phyloP scores from a whole-genome alignment of 1,140 invertebrate species.

The Orchestia grillus region DNA sequence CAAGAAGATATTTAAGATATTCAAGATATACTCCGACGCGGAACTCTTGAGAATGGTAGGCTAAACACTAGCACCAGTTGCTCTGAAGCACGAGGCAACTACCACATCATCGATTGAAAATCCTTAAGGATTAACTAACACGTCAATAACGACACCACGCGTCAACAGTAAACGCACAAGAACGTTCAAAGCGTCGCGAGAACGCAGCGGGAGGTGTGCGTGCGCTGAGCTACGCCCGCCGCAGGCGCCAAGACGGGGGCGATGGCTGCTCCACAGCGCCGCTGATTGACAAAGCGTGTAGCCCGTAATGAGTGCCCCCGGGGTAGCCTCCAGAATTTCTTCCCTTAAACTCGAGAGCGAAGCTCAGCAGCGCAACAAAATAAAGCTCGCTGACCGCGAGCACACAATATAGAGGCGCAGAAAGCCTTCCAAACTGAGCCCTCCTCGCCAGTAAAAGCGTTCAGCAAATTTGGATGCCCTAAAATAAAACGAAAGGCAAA shows the following conservation, averaged over 20 bases:
- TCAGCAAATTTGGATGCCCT: not conserved
- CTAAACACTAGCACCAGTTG: too few relatives aligned
- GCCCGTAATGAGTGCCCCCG: not conserved
- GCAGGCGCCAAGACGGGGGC: not conserved
- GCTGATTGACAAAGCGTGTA: slow-evolving; percentile 33
- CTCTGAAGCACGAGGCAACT: too few relatives aligned
- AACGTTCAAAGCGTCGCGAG: too few relatives aligned
- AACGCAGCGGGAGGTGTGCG: too few relatives aligned
- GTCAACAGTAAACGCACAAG: too few relatives aligned
- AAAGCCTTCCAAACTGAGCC: not conserved
- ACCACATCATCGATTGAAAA: too few relatives aligned
- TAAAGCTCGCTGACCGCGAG: not conserved
- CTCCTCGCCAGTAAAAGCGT: not conserved
- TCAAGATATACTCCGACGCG: too few relatives aligned
- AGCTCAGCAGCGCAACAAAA: not conserved
- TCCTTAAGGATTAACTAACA: too few relatives aligned
- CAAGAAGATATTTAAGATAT: too few relatives aligned
- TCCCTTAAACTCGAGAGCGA: not conserved
- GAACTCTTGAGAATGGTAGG: too few relatives aligned
- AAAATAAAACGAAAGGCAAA: not conserved
- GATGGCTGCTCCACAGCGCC: not conserved
- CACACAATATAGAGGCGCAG: not conserved
- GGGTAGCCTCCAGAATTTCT: not conserved
- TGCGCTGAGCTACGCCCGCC: not conserved
- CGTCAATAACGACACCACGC: too few relatives aligned